These are phyloP conservation scores for Allolobophora icterica DNA, from an alignment of 2,888 invertebrate species.

Conservation along the genomic window DNA sequence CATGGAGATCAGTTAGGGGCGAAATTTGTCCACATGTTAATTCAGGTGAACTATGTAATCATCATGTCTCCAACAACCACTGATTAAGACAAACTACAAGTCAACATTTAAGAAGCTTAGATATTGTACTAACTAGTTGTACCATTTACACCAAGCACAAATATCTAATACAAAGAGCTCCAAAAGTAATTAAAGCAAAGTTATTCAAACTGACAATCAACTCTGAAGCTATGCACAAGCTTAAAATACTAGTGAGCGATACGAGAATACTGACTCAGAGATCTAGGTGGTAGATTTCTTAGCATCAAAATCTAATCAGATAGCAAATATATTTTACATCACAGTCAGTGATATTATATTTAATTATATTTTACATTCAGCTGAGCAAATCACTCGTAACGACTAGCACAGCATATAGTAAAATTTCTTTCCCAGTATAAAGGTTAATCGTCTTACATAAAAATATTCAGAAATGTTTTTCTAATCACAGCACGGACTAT, in stretches of 20 bases:
- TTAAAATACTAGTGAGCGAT: background rate
- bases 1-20: constrained; percentile 34
- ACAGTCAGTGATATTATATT: background rate
- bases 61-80: constrained; percentile 1
- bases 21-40: constrained; percentile 35
- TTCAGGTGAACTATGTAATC: constrained; percentile 35
- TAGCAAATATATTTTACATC: constrained; percentile 32
- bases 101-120: background rate
- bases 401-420: too few relatives aligned
- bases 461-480: too few relatives aligned
- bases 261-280: constrained; percentile 31
- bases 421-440: too few relatives aligned
- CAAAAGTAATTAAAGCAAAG: background rate
- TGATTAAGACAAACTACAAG: background rate
- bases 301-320: constrained; percentile 26
- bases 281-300: constrained; percentile 36
- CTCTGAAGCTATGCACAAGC: background rate
- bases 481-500: too few relatives aligned
- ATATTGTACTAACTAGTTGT: background rate
- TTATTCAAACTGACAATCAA: background rate
- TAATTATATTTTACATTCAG: background rate
- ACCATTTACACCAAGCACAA: too few relatives aligned
- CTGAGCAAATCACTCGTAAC: background rate
- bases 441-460: too few relatives aligned
- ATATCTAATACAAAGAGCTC: background rate